These are phyloP conservation scores for Spatula clypeata DNA, from an alignment of 2,797 vertebrate genomes.

Conservation along the genomic window DNA sequence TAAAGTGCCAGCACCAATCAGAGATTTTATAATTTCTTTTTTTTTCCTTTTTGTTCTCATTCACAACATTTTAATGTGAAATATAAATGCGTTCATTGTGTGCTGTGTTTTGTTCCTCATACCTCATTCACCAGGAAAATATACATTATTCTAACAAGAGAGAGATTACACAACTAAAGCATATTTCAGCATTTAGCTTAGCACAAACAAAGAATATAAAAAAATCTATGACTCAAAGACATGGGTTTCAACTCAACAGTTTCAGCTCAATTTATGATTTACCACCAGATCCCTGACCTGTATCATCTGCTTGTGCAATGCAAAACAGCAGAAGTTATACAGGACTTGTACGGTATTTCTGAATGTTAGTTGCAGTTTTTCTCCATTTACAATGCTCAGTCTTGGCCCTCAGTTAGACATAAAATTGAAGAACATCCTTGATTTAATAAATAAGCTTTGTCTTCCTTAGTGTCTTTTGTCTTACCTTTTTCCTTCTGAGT, in stretches of 20 bases:
- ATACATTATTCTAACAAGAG: conserved; percentile 15
- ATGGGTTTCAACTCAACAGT: not conserved
- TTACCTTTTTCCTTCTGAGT: not conserved
- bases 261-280: conserved; percentile 26
- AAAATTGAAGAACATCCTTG: not conserved
- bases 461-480: not conserved
- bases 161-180: not conserved
- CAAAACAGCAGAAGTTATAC: not conserved
- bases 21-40: not conserved
- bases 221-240: conserved; percentile 25
- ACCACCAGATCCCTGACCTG: not conserved
- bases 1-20: not conserved
- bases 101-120: not conserved
- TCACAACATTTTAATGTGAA: not conserved
- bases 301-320: not conserved
- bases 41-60: not conserved
- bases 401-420: not conserved
- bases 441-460: not conserved
- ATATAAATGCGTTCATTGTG: not conserved
- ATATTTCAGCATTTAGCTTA: conserved; percentile 12
- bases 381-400: not conserved
- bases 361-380: not conserved
- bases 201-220: conserved; percentile 3
- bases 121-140: not conserved
- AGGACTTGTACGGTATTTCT: not conserved